phyloP scores from a whole-genome alignment of 1,140 invertebrate species.

The Hylyphantes graminicola region DNA sequence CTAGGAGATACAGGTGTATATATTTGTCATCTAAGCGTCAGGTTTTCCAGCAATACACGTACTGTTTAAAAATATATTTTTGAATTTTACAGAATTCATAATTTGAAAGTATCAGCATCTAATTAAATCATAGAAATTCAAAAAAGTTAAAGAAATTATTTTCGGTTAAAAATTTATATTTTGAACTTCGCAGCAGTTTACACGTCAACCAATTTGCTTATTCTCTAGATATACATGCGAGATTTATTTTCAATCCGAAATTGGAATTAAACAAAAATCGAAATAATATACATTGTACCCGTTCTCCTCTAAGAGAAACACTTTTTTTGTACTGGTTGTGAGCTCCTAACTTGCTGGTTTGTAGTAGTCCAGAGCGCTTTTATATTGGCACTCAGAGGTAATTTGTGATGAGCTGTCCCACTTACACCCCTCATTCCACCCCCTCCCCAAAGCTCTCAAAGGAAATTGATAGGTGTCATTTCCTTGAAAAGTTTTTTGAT shows the following conservation, averaged over 20 bases:
- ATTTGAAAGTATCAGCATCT: too few relatives aligned
- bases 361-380: background rate
- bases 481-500: conserved; percentile 46
- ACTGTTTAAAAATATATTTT: too few relatives aligned
- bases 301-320: background rate
- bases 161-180: too few relatives aligned
- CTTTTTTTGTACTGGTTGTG: background rate
- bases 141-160: too few relatives aligned
- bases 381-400: conserved; percentile 23
- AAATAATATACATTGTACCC: background rate
- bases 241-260: too few relatives aligned
- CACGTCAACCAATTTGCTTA: background rate
- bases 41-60: too few relatives aligned
- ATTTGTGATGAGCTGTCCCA: conserved; percentile 38
- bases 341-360: conserved; percentile 20
- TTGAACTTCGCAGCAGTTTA: background rate
- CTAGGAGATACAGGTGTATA: too few relatives aligned
- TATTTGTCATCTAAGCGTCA: too few relatives aligned
- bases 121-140: too few relatives aligned
- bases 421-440: conserved; percentile 1
- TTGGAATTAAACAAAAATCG: too few relatives aligned
- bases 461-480: conserved; percentile 28
- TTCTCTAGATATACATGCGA: background rate
- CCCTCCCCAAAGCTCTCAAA: background rate
- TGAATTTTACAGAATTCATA: too few relatives aligned